These are phyloP conservation scores for Antedon mediterranea DNA, from an alignment of 53 echinoderm and acorn worm genomes.

Conservation along the genomic window DNA sequence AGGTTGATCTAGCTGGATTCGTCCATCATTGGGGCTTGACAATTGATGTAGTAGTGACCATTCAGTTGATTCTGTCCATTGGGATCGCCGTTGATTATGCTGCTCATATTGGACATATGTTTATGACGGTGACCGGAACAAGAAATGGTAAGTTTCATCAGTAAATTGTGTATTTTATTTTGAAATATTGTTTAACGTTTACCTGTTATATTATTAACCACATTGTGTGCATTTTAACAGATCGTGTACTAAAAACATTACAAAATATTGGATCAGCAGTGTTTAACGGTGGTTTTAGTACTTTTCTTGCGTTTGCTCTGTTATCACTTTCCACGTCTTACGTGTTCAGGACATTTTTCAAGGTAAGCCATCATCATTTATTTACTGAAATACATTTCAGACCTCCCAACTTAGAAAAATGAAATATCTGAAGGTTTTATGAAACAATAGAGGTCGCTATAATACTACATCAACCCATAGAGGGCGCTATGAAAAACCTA, in stretches of 20 bases:
- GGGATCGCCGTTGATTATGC: slow-evolving; percentile 4
- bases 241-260: background rate
- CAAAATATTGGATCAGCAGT: background rate
- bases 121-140: background rate
- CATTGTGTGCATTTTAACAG: background rate
- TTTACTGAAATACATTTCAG: too few relatives aligned
- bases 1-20: slow-evolving; percentile 1
- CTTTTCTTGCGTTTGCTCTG: background rate
- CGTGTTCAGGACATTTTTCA: slow-evolving; percentile 2
- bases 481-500: too few relatives aligned
- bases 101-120: slow-evolving; percentile 9
- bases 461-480: too few relatives aligned
- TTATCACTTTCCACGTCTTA: background rate
- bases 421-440: too few relatives aligned
- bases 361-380: background rate
- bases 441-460: too few relatives aligned
- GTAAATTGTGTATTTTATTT: too few relatives aligned
- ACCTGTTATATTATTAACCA: too few relatives aligned
- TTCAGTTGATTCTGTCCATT: background rate
- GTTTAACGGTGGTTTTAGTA: slow-evolving; percentile 6
- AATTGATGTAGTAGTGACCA: slow-evolving; percentile 2
- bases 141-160: background rate
- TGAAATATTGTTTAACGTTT: too few relatives aligned
- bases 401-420: too few relatives aligned
- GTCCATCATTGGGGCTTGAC: slow-evolving; percentile 5